Evolutionary conservation across 2,888 invertebrate species (phyloP).

Genomic region (Desoria tigrina): DNA sequence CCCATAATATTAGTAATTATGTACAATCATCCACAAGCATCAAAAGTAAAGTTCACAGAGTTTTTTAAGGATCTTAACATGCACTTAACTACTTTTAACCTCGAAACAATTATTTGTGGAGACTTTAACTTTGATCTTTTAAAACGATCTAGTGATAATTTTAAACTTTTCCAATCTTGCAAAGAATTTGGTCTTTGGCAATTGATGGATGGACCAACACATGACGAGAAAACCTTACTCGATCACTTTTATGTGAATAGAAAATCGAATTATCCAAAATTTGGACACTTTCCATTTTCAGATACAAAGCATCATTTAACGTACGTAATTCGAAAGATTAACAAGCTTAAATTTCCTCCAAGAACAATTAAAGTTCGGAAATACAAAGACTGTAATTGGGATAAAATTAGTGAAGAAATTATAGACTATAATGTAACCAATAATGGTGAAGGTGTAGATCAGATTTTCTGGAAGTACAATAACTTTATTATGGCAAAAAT

Average conservation of each 20-base stretch:
- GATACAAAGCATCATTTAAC: background rate
- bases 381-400: too few relatives aligned
- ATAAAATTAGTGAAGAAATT: too few relatives aligned
- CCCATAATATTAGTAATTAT: background rate
- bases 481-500: too few relatives aligned
- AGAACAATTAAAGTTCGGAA: too few relatives aligned
- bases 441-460: too few relatives aligned
- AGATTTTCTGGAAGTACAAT: too few relatives aligned
- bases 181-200: slow-evolving; percentile 3
- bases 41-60: background rate
- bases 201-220: background rate
- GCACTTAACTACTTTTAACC: background rate
- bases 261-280: background rate
- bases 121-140: slow-evolving; percentile 4
- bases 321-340: too few relatives aligned
- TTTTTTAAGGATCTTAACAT: background rate
- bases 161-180: background rate
- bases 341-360: too few relatives aligned
- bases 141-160: background rate
- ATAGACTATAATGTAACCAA: too few relatives aligned
- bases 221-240: background rate
- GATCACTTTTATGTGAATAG: slow-evolving; percentile 12
- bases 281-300: slow-evolving; percentile 10
- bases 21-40: background rate
- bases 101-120: background rate